Evolutionary conservation across 2,888 invertebrate species (phyloP).

Genomic region (Liopterus haemorrhoidalis): DNA sequence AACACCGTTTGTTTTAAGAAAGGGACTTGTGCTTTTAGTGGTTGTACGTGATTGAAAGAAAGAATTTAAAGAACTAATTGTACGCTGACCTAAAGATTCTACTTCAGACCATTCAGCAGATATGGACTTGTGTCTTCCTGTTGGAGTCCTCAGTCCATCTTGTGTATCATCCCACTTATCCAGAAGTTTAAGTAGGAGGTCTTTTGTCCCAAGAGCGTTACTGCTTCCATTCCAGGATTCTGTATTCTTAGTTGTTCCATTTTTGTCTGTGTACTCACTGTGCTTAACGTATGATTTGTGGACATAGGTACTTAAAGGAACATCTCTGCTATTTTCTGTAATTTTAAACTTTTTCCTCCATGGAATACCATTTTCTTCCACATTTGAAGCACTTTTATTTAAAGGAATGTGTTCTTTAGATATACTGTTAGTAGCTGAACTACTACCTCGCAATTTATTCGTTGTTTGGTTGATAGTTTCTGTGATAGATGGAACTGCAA

Average conservation of each 20-base stretch:
- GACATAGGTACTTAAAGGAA: slow-evolving; percentile 55
- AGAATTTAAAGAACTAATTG: slow-evolving; percentile 74
- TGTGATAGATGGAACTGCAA: slow-evolving; percentile 44
- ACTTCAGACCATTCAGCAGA: slow-evolving; percentile 70
- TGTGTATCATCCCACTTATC: slow-evolving; percentile 70
- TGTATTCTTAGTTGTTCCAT: slow-evolving; percentile 10
- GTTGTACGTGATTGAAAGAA: slow-evolving; percentile 60
- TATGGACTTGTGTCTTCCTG: slow-evolving; percentile 63
- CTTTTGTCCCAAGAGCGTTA: slow-evolving; percentile 67
- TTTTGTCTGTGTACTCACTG: slow-evolving; percentile 15
- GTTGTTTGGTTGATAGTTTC: not conserved
- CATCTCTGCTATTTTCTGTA: slow-evolving; percentile 64
- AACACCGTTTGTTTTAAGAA: slow-evolving; percentile 44
- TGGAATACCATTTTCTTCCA: too few species aligned
- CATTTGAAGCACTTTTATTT: too few species aligned
- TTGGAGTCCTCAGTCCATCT: slow-evolving; percentile 46
- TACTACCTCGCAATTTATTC: too few species aligned
- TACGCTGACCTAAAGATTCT: slow-evolving; percentile 66
- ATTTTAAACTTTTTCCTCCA: slow-evolving; percentile 58
- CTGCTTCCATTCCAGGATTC: slow-evolving; percentile 35
- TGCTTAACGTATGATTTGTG: slow-evolving; percentile 14
- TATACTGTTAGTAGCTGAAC: too few species aligned
- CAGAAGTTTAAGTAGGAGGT: slow-evolving; percentile 65
- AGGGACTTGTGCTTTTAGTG: slow-evolving; percentile 42
- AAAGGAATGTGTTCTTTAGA: too few species aligned